phyloP scores from a whole-genome alignment of 2,888 invertebrate genomes.

The Microplitis deprimator region DNA sequence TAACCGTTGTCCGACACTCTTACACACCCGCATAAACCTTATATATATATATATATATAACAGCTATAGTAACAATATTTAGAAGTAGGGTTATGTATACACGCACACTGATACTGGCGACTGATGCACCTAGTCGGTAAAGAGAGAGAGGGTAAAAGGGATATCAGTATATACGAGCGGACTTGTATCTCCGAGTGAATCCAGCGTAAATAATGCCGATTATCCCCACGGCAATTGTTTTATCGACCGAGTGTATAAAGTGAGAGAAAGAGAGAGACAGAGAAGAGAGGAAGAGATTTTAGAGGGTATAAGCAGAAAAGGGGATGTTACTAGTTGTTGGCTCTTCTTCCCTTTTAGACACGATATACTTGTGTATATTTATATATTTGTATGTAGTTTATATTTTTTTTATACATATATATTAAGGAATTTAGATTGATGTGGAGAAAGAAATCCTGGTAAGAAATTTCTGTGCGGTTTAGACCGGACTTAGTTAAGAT shows the following conservation, averaged over 20 bases:
- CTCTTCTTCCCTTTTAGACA: constrained; percentile 2
- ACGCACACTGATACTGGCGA: constrained; percentile 30
- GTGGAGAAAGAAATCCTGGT: constrained; percentile 42
- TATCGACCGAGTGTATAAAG: constrained; percentile 63
- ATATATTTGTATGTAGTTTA: constrained; percentile 9
- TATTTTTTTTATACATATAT: not conserved
- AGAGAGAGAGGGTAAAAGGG: constrained; percentile 23
- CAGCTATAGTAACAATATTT: constrained; percentile 38
- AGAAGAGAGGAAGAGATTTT: constrained; percentile 18
- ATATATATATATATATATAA: constrained; percentile 43
- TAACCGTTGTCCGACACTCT: constrained; percentile 41
- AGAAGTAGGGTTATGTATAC: constrained; percentile 36
- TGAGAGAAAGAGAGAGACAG: constrained; percentile 36
- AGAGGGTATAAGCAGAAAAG: constrained; percentile 11
- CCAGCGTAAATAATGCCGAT: constrained; percentile 71
- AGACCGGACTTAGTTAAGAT: constrained; percentile 38
- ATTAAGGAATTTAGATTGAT: constrained; percentile 44
- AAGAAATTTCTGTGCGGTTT: constrained; percentile 39
- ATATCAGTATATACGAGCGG: constrained; percentile 21
- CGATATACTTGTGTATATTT: not conserved
- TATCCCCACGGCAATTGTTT: constrained; percentile 71
- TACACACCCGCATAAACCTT: constrained; percentile 11
- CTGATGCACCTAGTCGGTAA: not conserved
- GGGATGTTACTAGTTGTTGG: constrained; percentile 30
- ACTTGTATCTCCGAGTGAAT: constrained; percentile 64